Evolutionary conservation across 2,113 vertebrate species (phyloP).

Genomic region (Limnothrissa miodon): DNA sequence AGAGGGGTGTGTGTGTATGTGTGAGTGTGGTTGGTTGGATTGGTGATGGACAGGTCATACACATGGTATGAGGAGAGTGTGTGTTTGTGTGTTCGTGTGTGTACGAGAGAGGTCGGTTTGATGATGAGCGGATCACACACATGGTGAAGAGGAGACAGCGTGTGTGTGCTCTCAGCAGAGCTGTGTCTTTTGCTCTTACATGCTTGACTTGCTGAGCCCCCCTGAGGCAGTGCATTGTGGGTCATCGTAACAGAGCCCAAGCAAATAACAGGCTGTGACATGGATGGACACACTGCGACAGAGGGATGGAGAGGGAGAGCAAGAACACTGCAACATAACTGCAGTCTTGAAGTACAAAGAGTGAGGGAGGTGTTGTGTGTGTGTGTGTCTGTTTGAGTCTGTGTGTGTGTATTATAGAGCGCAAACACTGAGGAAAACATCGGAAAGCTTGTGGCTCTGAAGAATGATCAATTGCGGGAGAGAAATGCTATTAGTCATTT

Average conservation of each 20-base stretch:
- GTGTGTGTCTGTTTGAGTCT: neutral
- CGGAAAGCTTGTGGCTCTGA: neutral
- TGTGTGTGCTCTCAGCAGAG: conserved; percentile 43
- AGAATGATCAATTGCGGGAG: neutral
- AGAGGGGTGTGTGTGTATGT: neutral
- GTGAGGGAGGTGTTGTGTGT: neutral
- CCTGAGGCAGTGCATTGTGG: conserved; percentile 63
- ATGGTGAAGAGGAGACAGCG: neutral
- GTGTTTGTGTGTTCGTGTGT: conserved; percentile 41
- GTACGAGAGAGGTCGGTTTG: neutral
- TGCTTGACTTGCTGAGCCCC: conserved; percentile 60
- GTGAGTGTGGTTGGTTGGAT: neutral
- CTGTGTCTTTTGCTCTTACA: conserved; percentile 62
- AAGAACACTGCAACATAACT: neutral
- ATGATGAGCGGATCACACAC: neutral
- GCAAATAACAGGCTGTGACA: conserved; percentile 34
- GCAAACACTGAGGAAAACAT: neutral
- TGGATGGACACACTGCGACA: conserved; percentile 30
- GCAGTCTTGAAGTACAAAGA: conserved; percentile 2
- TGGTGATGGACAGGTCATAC: conserved; percentile 48
- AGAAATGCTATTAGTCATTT: neutral
- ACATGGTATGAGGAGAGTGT: neutral
- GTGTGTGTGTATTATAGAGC: neutral
- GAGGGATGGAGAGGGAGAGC: neutral
- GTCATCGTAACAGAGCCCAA: conserved; percentile 40